These are phyloP conservation scores for Eleginops maclovinus DNA, from an alignment of 2,113 vertebrate species.

Conservation along the genomic window DNA sequence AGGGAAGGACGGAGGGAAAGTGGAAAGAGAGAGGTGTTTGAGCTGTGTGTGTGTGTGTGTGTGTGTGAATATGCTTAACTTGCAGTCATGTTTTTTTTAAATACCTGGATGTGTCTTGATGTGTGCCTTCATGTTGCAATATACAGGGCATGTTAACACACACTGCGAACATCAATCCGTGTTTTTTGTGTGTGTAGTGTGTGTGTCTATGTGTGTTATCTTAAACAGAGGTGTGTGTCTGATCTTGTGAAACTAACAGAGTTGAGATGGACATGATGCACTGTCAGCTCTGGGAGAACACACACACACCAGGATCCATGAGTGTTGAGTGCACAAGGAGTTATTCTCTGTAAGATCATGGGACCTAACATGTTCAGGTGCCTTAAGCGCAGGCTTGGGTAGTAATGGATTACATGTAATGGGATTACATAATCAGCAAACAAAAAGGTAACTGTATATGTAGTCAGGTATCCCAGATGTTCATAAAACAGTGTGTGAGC, in stretches of 20 bases:
- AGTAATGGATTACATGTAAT: too few relatives aligned
- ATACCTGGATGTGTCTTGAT: background rate
- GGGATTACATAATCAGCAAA: too few relatives aligned
- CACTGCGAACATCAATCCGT: background rate
- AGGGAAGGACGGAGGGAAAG: background rate
- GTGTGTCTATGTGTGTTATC: background rate
- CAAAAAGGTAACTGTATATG: too few relatives aligned
- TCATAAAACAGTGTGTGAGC: too few relatives aligned
- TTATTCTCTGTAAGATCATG: too few relatives aligned
- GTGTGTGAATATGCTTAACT: too few relatives aligned
- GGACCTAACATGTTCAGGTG: too few relatives aligned
- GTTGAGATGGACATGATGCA: constrained; percentile 9
- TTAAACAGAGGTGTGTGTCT: background rate
- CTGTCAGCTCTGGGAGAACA: background rate
- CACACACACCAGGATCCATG: too few relatives aligned
- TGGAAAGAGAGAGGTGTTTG: background rate
- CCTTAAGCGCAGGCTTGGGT: too few relatives aligned
- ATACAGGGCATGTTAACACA: background rate
- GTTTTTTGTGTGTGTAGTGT: background rate
- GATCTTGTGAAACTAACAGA: background rate
- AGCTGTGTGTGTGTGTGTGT: background rate
- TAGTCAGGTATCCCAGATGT: too few relatives aligned
- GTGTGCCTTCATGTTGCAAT: constrained; percentile 1
- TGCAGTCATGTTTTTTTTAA: too few relatives aligned
- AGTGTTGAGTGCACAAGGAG: too few relatives aligned